Conservation (phyloP, 2,113 vertebrate species). For the Heterotis niloticus region DNA sequence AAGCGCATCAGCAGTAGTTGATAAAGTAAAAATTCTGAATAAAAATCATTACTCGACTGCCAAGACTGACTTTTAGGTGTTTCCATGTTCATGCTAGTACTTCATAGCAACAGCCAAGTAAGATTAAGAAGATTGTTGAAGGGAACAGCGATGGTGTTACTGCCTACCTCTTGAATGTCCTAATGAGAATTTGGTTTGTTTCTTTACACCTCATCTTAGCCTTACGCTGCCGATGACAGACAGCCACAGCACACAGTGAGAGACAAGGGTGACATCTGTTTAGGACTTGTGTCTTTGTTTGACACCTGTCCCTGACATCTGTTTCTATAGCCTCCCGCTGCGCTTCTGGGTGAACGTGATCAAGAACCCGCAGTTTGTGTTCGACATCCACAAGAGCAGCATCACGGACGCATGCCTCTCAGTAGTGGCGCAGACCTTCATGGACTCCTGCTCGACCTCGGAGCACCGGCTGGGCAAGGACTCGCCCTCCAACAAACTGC, state of each 20-base stretch:
- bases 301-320: not conserved
- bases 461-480: slow-evolving; percentile 97
- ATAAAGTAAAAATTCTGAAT: not conserved
- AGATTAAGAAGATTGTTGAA: not conserved
- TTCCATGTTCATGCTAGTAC: not conserved
- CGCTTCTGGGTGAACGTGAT: slow-evolving; percentile 99
- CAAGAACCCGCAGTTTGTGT: slow-evolving; percentile 98
- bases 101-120: not conserved
- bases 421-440: slow-evolving; percentile 96
- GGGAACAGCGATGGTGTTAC: not conserved
- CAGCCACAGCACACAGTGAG: not conserved
- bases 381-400: slow-evolving; percentile 98
- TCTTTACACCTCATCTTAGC: not conserved
- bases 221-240: not conserved
- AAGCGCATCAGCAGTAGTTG: no score
- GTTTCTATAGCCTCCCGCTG: slow-evolving; percentile 77
- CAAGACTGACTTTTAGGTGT: not conserved
- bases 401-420: slow-evolving; percentile 97
- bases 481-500: slow-evolving; percentile 95
- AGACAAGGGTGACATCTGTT: not conserved
- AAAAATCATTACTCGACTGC: not conserved
- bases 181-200: not conserved
- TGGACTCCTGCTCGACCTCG: slow-evolving; percentile 97
- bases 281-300: not conserved
- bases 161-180: not conserved